phyloP scores from a whole-genome alignment of 2,113 vertebrate species.

The Sinocyclocheilus grahami region DNA sequence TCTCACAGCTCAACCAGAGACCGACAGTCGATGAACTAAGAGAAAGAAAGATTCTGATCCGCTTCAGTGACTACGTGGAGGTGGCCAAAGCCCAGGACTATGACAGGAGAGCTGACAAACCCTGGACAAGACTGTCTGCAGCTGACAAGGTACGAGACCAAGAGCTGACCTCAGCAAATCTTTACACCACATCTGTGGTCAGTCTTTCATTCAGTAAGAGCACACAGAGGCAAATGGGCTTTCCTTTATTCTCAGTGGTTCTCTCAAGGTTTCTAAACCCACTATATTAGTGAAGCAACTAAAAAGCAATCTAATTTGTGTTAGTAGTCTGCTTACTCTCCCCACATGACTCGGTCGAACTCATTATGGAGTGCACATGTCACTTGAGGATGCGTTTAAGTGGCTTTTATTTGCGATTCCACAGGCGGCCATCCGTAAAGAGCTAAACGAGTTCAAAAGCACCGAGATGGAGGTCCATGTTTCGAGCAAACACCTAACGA shows the following conservation, averaged over 20 bases:
- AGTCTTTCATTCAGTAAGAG: neutral
- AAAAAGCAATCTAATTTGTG: neutral
- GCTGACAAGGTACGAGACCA: constrained; percentile 88
- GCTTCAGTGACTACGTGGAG: constrained; percentile 98
- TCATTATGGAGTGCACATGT: neutral
- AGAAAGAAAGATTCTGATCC: constrained; percentile 97
- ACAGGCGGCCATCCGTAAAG: constrained; percentile 97
- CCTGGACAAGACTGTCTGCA: constrained; percentile 95
- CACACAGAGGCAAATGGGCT: neutral
- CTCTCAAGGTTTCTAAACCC: neutral
- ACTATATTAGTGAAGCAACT: neutral
- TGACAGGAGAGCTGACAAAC: constrained; percentile 95
- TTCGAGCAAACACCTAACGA: constrained; percentile 97
- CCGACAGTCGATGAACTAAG: constrained; percentile 96
- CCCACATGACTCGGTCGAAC: neutral
- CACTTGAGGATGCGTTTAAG: constrained; percentile 47
- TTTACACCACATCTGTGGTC: neutral
- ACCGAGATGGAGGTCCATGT: constrained; percentile 99
- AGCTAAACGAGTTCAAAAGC: constrained; percentile 99
- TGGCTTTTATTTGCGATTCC: constrained; percentile 35
- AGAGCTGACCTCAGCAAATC: constrained; percentile 1
- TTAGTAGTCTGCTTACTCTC: neutral
- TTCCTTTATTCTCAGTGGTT: neutral
- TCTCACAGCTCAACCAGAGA: constrained; percentile 90
- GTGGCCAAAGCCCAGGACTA: constrained; percentile 99